Conservation (phyloP, 2,113 vertebrate genomes). For the Burhinus bistriatus region DNA sequence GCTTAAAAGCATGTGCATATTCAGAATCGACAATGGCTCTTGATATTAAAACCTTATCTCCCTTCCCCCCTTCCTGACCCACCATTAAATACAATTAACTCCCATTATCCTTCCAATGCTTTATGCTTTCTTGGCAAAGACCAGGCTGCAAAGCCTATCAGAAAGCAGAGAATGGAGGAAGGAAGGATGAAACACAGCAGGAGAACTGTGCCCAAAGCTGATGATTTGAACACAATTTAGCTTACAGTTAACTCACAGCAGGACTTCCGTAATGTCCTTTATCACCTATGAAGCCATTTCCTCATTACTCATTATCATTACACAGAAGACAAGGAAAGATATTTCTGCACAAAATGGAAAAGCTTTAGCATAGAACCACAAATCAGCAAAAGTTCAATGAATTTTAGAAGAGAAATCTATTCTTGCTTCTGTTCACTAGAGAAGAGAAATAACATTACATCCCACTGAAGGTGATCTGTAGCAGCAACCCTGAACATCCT, state of each 20-base stretch:
- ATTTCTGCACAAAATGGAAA: conserved; percentile 26
- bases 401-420: background rate
- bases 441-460: background rate
- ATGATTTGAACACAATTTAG: conserved; percentile 39
- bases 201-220: background rate
- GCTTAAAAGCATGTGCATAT: background rate
- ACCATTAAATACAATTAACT: conserved; percentile 26
- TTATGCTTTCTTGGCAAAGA: conserved; percentile 35
- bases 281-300: conserved; percentile 43
- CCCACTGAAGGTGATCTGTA: background rate
- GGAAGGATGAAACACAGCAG: conserved; percentile 25
- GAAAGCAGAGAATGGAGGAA: background rate
- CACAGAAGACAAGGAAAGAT: conserved; percentile 40
- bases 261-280: conserved; percentile 25
- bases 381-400: background rate
- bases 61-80: background rate
- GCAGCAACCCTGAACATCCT: background rate
- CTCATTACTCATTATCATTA: conserved; percentile 12
- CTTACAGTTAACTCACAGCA: conserved; percentile 41
- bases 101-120: background rate
- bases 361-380: background rate
- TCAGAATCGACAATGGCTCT: background rate
- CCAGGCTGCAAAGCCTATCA: conserved; percentile 11
- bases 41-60: conserved; percentile 7
- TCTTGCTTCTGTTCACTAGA: background rate